These are phyloP conservation scores for Phalacrocorax carbo DNA, from an alignment of 2,113 vertebrate genomes.

Conservation along the genomic window DNA sequence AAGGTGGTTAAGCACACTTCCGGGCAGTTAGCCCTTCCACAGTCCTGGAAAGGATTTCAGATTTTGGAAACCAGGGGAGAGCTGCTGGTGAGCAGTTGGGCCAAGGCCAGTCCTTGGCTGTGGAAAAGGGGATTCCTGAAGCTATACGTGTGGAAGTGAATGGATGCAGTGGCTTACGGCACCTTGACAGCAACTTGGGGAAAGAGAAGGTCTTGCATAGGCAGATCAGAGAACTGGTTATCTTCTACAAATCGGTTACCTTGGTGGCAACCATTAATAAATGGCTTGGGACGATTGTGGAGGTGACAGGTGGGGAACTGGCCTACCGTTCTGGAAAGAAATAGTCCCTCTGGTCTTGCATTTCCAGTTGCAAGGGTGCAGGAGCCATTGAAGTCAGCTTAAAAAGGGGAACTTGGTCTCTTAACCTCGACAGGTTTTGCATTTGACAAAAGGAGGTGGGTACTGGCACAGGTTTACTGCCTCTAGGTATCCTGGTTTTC, in stretches of 20 bases:
- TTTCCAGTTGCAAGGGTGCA: background rate
- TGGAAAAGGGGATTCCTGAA: background rate
- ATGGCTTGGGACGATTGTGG: background rate
- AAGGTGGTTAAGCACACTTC: background rate
- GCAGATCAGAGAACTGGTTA: background rate
- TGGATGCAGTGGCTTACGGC: background rate
- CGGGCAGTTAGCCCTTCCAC: background rate
- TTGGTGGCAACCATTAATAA: background rate
- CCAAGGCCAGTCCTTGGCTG: background rate
- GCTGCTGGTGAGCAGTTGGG: background rate
- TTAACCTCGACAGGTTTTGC: background rate
- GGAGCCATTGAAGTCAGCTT: background rate
- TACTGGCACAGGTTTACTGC: background rate
- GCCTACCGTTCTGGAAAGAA: background rate
- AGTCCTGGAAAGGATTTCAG: background rate
- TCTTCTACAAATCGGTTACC: background rate
- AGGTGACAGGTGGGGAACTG: background rate
- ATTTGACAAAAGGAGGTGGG: background rate
- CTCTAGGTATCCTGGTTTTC: fast-evolving
- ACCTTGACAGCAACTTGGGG: background rate
- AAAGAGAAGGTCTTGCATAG: background rate
- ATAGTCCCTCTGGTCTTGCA: background rate
- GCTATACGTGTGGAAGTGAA: background rate
- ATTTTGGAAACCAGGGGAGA: background rate
- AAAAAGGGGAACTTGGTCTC: background rate